Conservation (phyloP, 1,140 invertebrate genomes). For the Ericerus pela region DNA sequence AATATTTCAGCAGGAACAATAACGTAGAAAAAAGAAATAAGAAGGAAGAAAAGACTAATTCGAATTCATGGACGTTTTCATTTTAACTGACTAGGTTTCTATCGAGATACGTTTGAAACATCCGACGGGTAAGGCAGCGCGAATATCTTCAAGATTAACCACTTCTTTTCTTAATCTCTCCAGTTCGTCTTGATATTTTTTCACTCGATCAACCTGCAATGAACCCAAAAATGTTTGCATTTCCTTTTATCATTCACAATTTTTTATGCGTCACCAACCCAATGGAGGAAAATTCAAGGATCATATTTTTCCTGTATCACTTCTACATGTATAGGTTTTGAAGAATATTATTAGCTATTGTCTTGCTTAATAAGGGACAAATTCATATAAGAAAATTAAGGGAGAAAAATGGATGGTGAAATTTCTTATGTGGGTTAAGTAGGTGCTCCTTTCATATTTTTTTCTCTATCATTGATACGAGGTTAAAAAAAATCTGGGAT, state of each 20-base stretch:
- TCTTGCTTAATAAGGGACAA: not conserved
- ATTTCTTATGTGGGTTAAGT: too few species aligned
- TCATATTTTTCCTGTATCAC: not conserved
- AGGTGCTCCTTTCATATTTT: too few species aligned
- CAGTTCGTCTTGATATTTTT: conserved; percentile 68
- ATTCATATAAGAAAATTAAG: too few species aligned
- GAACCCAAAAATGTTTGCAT: conserved; percentile 26
- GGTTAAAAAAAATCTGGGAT: too few species aligned
- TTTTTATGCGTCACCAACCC: not conserved
- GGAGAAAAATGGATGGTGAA: too few species aligned
- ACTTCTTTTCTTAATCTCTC: conserved; percentile 58
- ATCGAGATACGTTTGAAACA: conserved; percentile 49
- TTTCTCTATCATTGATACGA: too few species aligned
- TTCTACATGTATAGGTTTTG: not conserved
- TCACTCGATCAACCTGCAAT: conserved; percentile 62
- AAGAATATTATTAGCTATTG: not conserved
- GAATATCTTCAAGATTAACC: conserved; percentile 70
- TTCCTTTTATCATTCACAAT: not conserved
- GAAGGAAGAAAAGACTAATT: too few species aligned
- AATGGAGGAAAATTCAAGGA: not conserved
- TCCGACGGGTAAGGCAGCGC: conserved; percentile 58
- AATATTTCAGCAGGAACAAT: too few species aligned
- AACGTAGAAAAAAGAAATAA: too few species aligned
- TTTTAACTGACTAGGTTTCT: conserved; percentile 17
- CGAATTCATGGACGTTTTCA: too few species aligned